Percentiles rank a stretch among this genome's conserved stretches.
Evolutionary conservation across 2,797 vertebrate species (phyloP).

Genomic region (Phataginus tetradactyla): DNA sequence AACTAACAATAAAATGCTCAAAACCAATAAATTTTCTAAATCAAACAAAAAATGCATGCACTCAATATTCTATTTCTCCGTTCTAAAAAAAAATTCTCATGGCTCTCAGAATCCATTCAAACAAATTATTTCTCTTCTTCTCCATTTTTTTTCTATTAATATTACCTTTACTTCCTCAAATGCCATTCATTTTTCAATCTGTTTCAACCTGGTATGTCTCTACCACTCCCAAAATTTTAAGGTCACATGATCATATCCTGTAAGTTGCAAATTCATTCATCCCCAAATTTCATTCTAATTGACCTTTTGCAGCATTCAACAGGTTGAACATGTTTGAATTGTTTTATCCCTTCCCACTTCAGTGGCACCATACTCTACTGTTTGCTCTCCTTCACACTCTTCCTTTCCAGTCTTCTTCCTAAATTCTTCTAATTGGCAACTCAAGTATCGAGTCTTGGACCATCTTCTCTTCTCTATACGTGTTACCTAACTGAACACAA

Average conservation of each 20-base stretch:
- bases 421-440: not conserved
- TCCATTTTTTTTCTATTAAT: not conserved
- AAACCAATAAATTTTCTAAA: not conserved
- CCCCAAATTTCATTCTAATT: not conserved
- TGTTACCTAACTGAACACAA: not conserved
- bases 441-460: not conserved
- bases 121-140: not conserved
- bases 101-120: not conserved
- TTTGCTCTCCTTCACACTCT: not conserved
- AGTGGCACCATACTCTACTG: no score
- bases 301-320: not conserved
- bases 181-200: not conserved
- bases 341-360: not conserved
- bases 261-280: not conserved
- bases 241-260: not conserved
- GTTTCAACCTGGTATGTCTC: not conserved
- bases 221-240: not conserved
- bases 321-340: not conserved
- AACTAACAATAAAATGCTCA: not conserved
- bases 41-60: not conserved
- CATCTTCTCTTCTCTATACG: not conserved
- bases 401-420: not conserved
- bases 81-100: not conserved
- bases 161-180: not conserved
- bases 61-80: not conserved